Conservation (phyloP, 2,113 vertebrate genomes). For the Physeter macrocephalus region DNA sequence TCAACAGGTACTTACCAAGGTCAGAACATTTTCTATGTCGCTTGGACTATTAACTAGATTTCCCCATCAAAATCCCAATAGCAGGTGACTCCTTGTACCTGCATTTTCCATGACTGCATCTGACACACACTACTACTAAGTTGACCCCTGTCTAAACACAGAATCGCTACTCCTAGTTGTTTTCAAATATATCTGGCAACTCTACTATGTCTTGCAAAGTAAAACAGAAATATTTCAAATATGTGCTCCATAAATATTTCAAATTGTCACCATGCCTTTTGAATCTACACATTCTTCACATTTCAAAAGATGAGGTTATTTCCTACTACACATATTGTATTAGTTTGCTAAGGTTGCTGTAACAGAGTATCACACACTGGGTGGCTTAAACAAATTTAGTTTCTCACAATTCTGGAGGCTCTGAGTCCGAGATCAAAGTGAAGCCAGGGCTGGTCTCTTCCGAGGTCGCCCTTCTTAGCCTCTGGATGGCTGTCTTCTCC, state of each 20-base stretch:
- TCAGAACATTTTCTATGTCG: background rate
- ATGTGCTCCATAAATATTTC: background rate
- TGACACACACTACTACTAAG: background rate
- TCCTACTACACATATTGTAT: background rate
- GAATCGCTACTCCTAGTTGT: background rate
- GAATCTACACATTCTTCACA: background rate
- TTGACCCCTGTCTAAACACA: background rate
- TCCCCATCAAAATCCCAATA: background rate
- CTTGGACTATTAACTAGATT: background rate
- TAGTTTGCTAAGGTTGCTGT: no score
- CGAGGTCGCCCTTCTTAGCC: background rate
- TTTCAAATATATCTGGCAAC: background rate
- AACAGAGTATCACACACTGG: no score
- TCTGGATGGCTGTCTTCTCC: background rate
- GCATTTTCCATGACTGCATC: background rate
- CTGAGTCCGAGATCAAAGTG: no score
- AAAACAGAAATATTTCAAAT: background rate
- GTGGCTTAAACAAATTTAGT: no score
- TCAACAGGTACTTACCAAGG: background rate
- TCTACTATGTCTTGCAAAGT: background rate
- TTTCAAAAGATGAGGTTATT: background rate
- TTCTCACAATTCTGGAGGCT: no score
- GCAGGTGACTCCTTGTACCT: no score
- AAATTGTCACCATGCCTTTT: background rate
- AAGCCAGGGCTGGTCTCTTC: background rate